Evolutionary conservation across 2,888 invertebrate genomes (phyloP).

Genomic region (Phalangium opilio): DNA sequence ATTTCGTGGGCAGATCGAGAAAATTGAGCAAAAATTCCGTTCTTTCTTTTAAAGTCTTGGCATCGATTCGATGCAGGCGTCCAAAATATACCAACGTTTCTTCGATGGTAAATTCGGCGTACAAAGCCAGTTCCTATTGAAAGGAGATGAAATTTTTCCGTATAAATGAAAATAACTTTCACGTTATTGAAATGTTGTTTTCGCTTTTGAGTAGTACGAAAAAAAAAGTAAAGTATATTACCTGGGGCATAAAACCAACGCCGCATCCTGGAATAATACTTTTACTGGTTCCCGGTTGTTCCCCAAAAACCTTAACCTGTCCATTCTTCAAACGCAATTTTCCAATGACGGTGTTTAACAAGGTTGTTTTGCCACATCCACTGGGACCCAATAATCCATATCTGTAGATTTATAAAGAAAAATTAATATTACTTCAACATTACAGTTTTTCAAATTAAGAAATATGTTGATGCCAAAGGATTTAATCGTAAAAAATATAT

Average conservation of each 20-base stretch:
- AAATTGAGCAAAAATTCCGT: conserved; percentile 31
- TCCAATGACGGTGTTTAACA: conserved; percentile 81
- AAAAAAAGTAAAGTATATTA: conserved; percentile 3
- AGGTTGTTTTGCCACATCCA: conserved; percentile 90
- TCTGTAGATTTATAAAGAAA: conserved; percentile 35
- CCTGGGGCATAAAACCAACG: conserved; percentile 92
- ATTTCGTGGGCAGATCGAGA: conserved; percentile 30
- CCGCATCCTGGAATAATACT: conserved; percentile 81
- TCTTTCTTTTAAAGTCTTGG: conserved; percentile 20
- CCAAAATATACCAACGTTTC: conserved; percentile 34
- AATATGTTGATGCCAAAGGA: no score
- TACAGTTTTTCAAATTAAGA: no score
- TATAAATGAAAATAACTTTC: no score
- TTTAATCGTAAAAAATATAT: no score
- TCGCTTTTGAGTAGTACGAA: no score
- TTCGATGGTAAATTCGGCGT: conserved; percentile 28
- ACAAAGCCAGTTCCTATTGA: conserved; percentile 20
- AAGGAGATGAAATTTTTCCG: no score
- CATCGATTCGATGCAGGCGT: conserved; percentile 28
- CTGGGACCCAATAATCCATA: conserved; percentile 88
- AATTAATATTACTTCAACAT: no score
- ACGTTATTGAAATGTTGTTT: no score
- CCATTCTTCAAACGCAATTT: conserved; percentile 69
- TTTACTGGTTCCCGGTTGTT: conserved; percentile 70
- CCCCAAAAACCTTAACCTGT: conserved; percentile 75